These are phyloP conservation scores for Acleris laterana DNA, from an alignment of 2,888 invertebrate genomes.

Conservation along the genomic window DNA sequence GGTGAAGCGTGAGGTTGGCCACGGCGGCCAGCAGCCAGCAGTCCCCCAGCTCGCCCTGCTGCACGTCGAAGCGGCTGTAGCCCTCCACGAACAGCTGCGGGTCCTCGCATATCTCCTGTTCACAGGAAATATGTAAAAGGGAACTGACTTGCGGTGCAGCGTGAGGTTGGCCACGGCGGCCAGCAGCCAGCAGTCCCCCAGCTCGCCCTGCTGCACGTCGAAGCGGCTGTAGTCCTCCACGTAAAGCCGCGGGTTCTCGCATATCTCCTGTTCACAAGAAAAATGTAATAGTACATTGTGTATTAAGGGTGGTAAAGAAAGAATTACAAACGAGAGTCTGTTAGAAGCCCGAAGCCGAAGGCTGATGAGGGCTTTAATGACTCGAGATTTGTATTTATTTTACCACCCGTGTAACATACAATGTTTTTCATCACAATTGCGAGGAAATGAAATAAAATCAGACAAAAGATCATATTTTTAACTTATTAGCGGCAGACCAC, in stretches of 20 bases:
- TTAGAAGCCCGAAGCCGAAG: too few relatives aligned
- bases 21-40: constrained; percentile 98
- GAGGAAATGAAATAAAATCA: too few relatives aligned
- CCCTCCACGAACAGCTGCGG: constrained; percentile 97
- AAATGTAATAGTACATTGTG: too few relatives aligned
- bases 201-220: constrained; percentile 98
- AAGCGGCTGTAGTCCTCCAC: constrained; percentile 98
- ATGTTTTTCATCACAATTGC: too few relatives aligned
- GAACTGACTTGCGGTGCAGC: constrained; percentile 86
- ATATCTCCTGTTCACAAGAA: constrained; percentile 88
- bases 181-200: constrained; percentile 98
- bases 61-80: constrained; percentile 98
- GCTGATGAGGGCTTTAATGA: too few relatives aligned
- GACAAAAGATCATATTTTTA: too few relatives aligned
- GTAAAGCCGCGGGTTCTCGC: constrained; percentile 94
- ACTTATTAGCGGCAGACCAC: too few relatives aligned
- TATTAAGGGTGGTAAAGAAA: too few relatives aligned
- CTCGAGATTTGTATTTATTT: too few relatives aligned
- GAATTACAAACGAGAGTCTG: too few relatives aligned
- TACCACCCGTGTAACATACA: too few relatives aligned
- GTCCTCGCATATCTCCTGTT: constrained; percentile 92
- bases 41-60: constrained; percentile 98
- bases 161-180: constrained; percentile 98
- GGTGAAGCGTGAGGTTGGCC: constrained; percentile 95
- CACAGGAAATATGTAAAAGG: background rate